phyloP scores from a whole-genome alignment of 2,113 vertebrate genomes.

The Xyliphius kryptos region DNA sequence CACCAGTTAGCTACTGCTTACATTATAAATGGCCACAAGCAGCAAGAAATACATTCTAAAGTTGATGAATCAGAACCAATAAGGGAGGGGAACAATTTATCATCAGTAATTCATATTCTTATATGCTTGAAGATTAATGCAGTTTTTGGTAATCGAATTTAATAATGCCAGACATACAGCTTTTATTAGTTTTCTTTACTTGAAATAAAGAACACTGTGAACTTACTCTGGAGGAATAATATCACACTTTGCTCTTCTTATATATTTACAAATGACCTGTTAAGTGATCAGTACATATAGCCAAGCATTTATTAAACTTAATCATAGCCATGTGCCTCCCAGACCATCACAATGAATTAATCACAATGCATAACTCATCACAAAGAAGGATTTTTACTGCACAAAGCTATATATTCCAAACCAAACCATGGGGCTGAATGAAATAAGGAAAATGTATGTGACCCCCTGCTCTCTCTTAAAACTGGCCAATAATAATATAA shows the following conservation, averaged over 20 bases:
- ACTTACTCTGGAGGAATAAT: not conserved
- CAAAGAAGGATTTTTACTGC: slow-evolving; percentile 8
- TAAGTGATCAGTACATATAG: not conserved
- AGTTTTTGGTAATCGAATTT: too few relatives aligned
- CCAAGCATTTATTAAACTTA: too few relatives aligned
- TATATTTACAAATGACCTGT: not conserved
- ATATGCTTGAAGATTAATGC: too few relatives aligned
- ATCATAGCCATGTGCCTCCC: slow-evolving; percentile 11
- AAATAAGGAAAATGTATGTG: slow-evolving; percentile 32
- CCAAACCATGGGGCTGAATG: slow-evolving; percentile 20
- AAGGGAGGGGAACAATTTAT: slow-evolving; percentile 4
- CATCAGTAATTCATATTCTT: too few relatives aligned
- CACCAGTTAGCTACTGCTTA: slow-evolving; percentile 43
- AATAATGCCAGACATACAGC: too few relatives aligned
- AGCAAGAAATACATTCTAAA: slow-evolving; percentile 22
- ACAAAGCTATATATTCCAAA: slow-evolving; percentile 23
- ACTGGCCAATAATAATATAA: too few relatives aligned
- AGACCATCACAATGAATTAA: slow-evolving; percentile 23
- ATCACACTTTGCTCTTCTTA: not conserved
- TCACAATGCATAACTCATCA: slow-evolving; percentile 22
- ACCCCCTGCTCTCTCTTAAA: slow-evolving; percentile 24
- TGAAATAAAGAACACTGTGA: too few relatives aligned
- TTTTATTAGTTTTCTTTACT: too few relatives aligned
- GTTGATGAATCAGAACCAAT: slow-evolving; percentile 24
- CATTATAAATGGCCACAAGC: slow-evolving; percentile 42